Percentiles rank a stretch among this genome's conserved stretches.
phyloP scores from a whole-genome alignment of 2,113 vertebrate species.

The Toxostoma redivivum region DNA sequence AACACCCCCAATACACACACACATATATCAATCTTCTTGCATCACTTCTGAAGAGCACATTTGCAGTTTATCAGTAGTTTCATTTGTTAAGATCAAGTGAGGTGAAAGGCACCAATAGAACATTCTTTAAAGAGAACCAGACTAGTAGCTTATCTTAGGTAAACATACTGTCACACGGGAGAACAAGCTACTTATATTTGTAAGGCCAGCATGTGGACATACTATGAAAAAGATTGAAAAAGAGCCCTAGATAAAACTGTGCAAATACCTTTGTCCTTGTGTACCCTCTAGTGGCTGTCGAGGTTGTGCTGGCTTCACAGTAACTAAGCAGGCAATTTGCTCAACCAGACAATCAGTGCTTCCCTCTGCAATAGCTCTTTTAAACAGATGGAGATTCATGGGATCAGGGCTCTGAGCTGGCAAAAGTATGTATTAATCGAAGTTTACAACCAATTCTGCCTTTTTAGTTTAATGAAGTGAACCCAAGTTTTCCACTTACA shows the following conservation, averaged over 20 bases:
- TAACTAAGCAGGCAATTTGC: neutral
- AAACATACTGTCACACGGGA: neutral
- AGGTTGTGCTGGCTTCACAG: neutral
- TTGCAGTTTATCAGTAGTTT: neutral
- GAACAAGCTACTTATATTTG: neutral
- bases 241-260: neutral
- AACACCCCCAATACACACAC: neutral
- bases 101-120: neutral
- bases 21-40: neutral
- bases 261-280: neutral
- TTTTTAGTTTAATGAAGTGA: neutral
- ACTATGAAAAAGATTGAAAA: neutral
- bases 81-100: conserved; percentile 9
- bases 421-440: neutral
- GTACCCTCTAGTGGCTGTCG: conserved; percentile 39
- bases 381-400: neutral
- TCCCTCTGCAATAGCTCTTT: neutral
- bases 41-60: neutral
- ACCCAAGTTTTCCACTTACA: neutral
- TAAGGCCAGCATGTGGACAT: neutral
- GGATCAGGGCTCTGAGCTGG: neutral
- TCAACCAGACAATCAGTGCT: neutral
- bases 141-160: conserved; percentile 27
- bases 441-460: neutral
- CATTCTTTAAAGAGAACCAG: neutral